Base-by-base conservation (phyloP, 2,113 vertebrate genomes). In the Chloroceryle aenea region DNA sequence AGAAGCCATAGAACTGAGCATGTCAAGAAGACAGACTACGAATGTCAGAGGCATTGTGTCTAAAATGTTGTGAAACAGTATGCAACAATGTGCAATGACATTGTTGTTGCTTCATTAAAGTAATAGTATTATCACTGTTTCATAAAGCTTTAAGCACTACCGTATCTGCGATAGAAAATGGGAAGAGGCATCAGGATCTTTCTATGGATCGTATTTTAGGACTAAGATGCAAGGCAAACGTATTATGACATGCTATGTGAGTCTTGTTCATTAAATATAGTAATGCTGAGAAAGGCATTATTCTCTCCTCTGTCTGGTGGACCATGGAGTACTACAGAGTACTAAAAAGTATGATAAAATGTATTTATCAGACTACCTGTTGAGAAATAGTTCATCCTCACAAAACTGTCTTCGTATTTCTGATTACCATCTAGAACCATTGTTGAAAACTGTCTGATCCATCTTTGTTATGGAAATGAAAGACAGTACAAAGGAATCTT, bases 81-180 rank as follows among this genome's bases (percentile, higher is more conserved):
- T 1, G 2, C 14, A 86, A 58, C n/a, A 30, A 43, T 12, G 6
- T 1, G 5, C 20, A 53, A 69, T 14, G 2, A 7, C 7, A 52
- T 26, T 23, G 34, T 10, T 5, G 1, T 47, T 45, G 11, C 29
- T 78, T 81, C 34, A 36, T 48, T 73, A 45, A 72, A 45, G 3
- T 53, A 62, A 42, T 9, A 34, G 9, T 17, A 38, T n/a, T 7
- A 71, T 30, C 19, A 50, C 5, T 56, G 10, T 55, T 66, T 73
- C 58, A 43, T 67, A 59, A 27, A 67, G 9, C 21, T 48, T 76
- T 53, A n/a, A 87, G 25, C 21, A 15, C 29, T 77, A 4, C 6
- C 12, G 17, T 25, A 48, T 67, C 47, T 45, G 14, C 22, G 14
- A 34, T 50, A 55, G 38, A 73, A 95, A 61, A 4, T 20, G 26